These are phyloP conservation scores for Salvator merianae DNA, from an alignment of 2,113 vertebrate genomes.

Conservation along the genomic window DNA sequence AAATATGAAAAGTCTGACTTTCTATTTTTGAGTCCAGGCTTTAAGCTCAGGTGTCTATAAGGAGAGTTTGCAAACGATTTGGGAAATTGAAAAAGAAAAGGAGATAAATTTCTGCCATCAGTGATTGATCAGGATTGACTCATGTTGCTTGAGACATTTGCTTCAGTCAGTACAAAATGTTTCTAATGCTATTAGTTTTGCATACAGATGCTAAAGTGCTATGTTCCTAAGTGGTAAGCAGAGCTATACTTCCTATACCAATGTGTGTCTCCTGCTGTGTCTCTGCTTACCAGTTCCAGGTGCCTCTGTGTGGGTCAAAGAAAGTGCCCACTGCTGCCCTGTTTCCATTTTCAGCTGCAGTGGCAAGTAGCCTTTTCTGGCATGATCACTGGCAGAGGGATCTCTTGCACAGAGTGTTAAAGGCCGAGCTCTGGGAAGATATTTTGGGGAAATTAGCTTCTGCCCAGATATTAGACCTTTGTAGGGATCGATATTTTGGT, in stretches of 20 bases:
- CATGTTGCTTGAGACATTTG: background rate
- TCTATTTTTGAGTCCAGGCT: background rate
- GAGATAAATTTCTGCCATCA: background rate
- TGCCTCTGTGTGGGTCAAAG: too few relatives aligned
- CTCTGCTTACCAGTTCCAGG: too few relatives aligned
- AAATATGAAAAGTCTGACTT: background rate
- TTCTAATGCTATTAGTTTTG: background rate
- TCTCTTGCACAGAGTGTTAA: too few relatives aligned
- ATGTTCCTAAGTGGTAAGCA: background rate
- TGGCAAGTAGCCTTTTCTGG: too few relatives aligned
- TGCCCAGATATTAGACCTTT: too few relatives aligned
- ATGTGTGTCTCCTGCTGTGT: too few relatives aligned
- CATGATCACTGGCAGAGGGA: too few relatives aligned
- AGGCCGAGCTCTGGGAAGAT: too few relatives aligned
- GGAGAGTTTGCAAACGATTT: background rate
- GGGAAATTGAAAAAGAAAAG: background rate
- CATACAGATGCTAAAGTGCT: background rate
- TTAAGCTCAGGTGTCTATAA: background rate
- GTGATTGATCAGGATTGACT: background rate
- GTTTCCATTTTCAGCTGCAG: too few relatives aligned
- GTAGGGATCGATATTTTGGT: too few relatives aligned
- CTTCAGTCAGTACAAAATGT: background rate
- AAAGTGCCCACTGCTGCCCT: too few relatives aligned
- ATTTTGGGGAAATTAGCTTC: too few relatives aligned
- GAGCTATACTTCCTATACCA: background rate